Evolutionary conservation across 1,140 invertebrate species (phyloP), one percentile per base, ranked within the genome.

Genomic region (Pygmarrhopalites habei): DNA sequence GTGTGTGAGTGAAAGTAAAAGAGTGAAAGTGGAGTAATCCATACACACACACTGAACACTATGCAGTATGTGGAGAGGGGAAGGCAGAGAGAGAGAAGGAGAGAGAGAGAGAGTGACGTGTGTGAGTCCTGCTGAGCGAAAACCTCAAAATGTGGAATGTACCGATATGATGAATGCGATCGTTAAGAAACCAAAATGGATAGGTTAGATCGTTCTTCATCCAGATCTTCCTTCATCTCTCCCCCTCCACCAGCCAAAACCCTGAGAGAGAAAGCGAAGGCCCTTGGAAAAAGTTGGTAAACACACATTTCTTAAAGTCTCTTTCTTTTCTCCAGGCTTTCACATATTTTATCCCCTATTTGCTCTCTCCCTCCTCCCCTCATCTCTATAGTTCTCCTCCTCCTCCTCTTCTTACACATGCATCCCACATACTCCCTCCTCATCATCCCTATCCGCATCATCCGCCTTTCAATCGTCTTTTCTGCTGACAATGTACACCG

Each of bases 111-210:
- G 32, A 35, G n/a, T 35, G 32, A 35, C 32, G 32, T 7, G 32
- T 35, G 19, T 25, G 23, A n/a, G 7, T 47, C 44, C 44, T 47
- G 23, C 44, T 47, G 23, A 47, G 44, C 19, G 19, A 47, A 47
- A 47, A 47, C 44, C 44, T 10, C 44, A 47, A n/a, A 47, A 43
- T 23, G 28, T 58, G 35, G 47, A 61, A 61, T 61, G 30, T 52
- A 21, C 32, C n/a, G 51, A 53, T 52, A 61, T 61, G 59, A 61
- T 61, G 29, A 53, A 61, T 61, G 49, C 32, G 17, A 23, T 61
- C 59, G 59, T 61, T 52, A 61, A 61, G 59, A 53, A 52, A 52
- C 52, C 59, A 29, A 39, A 61, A 61, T 52, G 59, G 49, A 61
- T 61, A 51, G 30, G 30, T 35, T 32, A 32, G 59, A 26, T 61